Percentiles rank a stretch among this genome's conserved stretches.
These are phyloP conservation scores for Muscicapa comitata DNA, from an alignment of 2,797 vertebrate species.

Conservation along the genomic window DNA sequence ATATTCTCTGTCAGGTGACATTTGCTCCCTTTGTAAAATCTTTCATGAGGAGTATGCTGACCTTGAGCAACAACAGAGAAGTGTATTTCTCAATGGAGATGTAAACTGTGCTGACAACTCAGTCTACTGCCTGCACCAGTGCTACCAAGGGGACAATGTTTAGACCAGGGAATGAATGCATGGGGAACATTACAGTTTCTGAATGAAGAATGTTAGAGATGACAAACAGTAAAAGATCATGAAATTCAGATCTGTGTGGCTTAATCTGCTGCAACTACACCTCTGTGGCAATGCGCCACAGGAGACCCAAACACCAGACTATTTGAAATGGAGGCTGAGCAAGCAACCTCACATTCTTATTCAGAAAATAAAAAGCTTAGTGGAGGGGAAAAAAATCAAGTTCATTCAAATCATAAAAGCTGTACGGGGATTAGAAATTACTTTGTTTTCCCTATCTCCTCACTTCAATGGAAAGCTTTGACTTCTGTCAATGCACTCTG, in stretches of 20 bases:
- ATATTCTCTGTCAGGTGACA: not conserved
- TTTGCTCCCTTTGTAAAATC: not conserved
- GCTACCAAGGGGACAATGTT: slow-evolving; percentile 13
- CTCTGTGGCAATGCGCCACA: not conserved
- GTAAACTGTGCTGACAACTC: not conserved
- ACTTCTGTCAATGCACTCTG: slow-evolving; percentile 3
- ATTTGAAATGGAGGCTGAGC: not conserved
- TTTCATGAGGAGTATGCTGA: slow-evolving; percentile 11
- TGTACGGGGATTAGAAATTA: not conserved
- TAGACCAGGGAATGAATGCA: not conserved
- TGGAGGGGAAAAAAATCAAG: not conserved
- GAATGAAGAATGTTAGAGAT: slow-evolving; percentile 19
- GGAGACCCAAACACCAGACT: not conserved
- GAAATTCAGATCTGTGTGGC: slow-evolving; percentile 30
- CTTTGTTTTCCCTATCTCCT: not conserved
- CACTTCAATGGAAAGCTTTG: slow-evolving; percentile 1
- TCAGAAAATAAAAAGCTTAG: slow-evolving; percentile 2
- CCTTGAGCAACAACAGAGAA: slow-evolving; percentile 20
- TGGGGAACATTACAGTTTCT: not conserved
- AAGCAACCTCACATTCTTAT: not conserved
- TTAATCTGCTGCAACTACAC: slow-evolving; percentile 29
- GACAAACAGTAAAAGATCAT: slow-evolving; percentile 36
- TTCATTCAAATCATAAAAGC: not conserved
- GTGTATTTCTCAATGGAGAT: not conserved
- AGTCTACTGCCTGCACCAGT: not conserved